These are phyloP conservation scores for Drosophila neotestacea DNA, from an alignment of 2,888 invertebrate genomes.

Conservation along the genomic window DNA sequence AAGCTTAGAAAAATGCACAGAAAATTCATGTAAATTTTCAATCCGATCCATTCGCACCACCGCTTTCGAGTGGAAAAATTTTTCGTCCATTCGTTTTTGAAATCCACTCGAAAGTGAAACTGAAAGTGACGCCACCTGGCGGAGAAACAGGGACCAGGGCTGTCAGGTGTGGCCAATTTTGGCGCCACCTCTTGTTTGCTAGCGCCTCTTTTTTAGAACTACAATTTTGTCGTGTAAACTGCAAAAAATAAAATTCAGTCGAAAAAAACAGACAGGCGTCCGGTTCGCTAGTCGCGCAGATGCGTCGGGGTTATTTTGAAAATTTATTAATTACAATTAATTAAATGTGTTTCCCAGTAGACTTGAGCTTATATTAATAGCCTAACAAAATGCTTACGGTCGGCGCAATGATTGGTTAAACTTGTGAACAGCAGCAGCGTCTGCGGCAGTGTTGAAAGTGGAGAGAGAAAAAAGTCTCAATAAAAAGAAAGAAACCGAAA, in stretches of 20 bases:
- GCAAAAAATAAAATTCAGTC: constrained; percentile 37
- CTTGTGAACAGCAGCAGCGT: constrained; percentile 39
- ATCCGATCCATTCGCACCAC: too few relatives aligned
- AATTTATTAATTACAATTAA: constrained; percentile 47
- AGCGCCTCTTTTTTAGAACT: too few relatives aligned
- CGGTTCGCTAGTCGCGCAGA: constrained; percentile 68
- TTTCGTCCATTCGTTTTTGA: too few relatives aligned
- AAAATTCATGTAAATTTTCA: too few relatives aligned
- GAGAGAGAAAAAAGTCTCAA: constrained; percentile 57
- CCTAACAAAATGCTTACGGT: constrained; percentile 19
- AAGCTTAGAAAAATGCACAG: too few relatives aligned
- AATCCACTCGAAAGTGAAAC: too few relatives aligned
- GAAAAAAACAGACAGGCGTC: constrained; percentile 63
- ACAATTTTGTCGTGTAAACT: too few relatives aligned
- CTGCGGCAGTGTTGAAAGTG: constrained; percentile 60
- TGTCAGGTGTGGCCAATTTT: too few relatives aligned
- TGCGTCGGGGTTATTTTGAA: constrained; percentile 39
- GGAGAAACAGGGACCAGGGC: too few relatives aligned
- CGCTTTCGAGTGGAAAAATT: too few relatives aligned
- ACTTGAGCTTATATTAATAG: constrained; percentile 21
- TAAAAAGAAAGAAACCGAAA: constrained; percentile 54
- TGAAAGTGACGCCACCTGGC: too few relatives aligned
- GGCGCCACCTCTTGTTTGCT: too few relatives aligned
- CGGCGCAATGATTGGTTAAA: constrained; percentile 47
- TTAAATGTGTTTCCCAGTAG: constrained; percentile 38